These are phyloP conservation scores for Amia ocellicauda DNA, from an alignment of 2,113 vertebrate species.

Conservation along the genomic window DNA sequence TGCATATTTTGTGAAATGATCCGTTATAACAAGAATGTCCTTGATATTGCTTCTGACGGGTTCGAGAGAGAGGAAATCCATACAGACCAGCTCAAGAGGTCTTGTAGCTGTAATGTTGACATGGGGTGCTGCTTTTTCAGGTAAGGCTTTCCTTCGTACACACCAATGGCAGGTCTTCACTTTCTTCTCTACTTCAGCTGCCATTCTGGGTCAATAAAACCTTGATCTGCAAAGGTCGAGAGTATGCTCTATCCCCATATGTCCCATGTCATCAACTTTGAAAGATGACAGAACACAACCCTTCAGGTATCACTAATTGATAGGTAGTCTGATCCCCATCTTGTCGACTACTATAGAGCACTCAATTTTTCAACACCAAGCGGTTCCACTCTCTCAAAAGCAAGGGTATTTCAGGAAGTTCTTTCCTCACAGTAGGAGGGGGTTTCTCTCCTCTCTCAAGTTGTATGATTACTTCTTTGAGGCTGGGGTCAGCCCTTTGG, in stretches of 20 bases:
- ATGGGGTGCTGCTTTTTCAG: neutral
- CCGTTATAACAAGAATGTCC: neutral
- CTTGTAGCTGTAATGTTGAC: neutral
- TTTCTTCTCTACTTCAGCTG: neutral
- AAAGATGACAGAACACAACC: neutral
- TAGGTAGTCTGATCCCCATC: neutral
- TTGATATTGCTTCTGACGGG: too few relatives aligned
- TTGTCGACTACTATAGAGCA: neutral
- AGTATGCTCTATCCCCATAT: conserved; percentile 14
- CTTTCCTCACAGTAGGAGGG: neutral
- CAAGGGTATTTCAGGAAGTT: conserved; percentile 5
- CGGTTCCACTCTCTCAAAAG: conserved; percentile 8
- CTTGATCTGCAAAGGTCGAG: neutral
- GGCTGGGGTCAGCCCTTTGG: conserved; percentile 7
- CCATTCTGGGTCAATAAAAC: conserved; percentile 5
- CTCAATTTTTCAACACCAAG: neutral
- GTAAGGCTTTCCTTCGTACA: neutral
- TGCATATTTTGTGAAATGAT: too few relatives aligned
- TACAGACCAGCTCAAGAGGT: conserved; percentile 8
- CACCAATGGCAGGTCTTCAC: neutral
- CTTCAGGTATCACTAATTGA: conserved; percentile 9
- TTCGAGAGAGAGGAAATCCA: conserved; percentile 15
- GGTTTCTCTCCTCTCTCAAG: conserved; percentile 2
- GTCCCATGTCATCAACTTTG: conserved; percentile 21
- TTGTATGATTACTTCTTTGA: conserved; percentile 12